Percentiles rank a stretch among this genome's conserved stretches.
Evolutionary conservation across 1,140 invertebrate species (phyloP).

Genomic region (Trypoxylus dichotomus): DNA sequence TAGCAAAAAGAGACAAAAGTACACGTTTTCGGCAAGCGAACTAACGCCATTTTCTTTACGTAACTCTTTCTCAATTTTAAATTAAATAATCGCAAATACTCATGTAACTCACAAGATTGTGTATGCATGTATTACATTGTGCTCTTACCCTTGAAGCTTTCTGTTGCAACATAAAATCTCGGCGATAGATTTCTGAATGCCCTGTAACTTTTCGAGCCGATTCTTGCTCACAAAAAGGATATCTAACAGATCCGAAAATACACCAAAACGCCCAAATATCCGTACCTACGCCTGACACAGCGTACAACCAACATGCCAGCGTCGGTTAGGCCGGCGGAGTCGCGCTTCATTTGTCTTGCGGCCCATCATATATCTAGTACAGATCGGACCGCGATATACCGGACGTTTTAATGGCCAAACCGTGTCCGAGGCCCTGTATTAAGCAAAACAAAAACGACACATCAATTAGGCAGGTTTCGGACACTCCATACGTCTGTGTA

Average conservation of each 20-base stretch:
- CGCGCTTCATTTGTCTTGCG: slow-evolving; percentile 52
- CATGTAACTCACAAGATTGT: too few species aligned
- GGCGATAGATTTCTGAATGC: too few species aligned
- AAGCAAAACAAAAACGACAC: slow-evolving; percentile 54
- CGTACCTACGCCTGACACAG: not conserved
- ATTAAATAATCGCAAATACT: too few species aligned
- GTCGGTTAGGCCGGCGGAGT: slow-evolving; percentile 31
- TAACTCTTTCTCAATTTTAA: too few species aligned
- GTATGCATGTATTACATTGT: too few species aligned
- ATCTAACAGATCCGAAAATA: not conserved
- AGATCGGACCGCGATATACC: slow-evolving; percentile 52
- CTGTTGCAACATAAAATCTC: too few species aligned
- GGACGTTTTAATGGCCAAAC: slow-evolving; percentile 54
- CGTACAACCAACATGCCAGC: not conserved
- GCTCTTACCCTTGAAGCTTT: too few species aligned
- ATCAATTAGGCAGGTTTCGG: slow-evolving; percentile 53
- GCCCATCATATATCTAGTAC: slow-evolving; percentile 52
- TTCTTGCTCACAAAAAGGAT: not conserved
- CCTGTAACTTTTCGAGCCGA: not conserved
- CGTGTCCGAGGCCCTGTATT: slow-evolving; percentile 50
- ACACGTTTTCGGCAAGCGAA: too few species aligned
- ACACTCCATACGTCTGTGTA: slow-evolving; percentile 39
- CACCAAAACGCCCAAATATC: not conserved
- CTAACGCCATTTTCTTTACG: too few species aligned
- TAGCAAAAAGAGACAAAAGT: too few species aligned